Base-by-base conservation (phyloP, 2,113 vertebrate genomes). In the Fregata magnificens region DNA sequence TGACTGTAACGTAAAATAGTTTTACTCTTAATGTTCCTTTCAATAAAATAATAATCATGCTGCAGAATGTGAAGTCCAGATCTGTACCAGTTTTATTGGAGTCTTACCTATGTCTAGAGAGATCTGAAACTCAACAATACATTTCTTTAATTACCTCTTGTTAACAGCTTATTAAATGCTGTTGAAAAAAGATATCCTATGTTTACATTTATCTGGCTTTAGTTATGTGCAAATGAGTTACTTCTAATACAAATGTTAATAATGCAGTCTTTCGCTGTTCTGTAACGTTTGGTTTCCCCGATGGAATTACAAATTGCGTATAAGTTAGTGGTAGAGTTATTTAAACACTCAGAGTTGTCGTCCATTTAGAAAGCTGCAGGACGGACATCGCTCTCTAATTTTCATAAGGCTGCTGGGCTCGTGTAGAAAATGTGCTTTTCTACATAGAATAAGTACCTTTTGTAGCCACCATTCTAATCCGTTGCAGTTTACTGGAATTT, bases 101-200 rank as follows among this genome's bases (percentile, higher is more conserved):
- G 83, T 49, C 94, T 92, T 72, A 49, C 93, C 85, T 88, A 16
- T 42, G 55, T 40, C 93, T 70, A 58, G 72, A 86, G 88, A 91
- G 87, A 94, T 91, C 91, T 90, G 82, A 92, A 88, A 94, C 78
- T 69, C 45, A 45, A 77, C 66, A 91, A 88, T 83, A 81, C 85
- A 94, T 95, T 96, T 90, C 77, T 91, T 96, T 96, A 93, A 92
- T 90, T 96, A 93, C 95, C 91, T 88, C 95, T 82, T 93, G 90
- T 76, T 88, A 95, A 93, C 52, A 80, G 82, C 74, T 95, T 96
- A 93, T 96, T 94, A 96, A 97, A 29, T 21, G 45, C 40, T 24
- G 38, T 36, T 38, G 52, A 9, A 42, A n/a, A 80, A 93, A 94
- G 91, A 62, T 71, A 34, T 47, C 86, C 93, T 77, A 56, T 67